A percentile compares a stretch with the other conserved stretches of the same genome.
Evolutionary conservation across 2,888 invertebrate genomes (phyloP).

Genomic region (Pomacea canaliculata): DNA sequence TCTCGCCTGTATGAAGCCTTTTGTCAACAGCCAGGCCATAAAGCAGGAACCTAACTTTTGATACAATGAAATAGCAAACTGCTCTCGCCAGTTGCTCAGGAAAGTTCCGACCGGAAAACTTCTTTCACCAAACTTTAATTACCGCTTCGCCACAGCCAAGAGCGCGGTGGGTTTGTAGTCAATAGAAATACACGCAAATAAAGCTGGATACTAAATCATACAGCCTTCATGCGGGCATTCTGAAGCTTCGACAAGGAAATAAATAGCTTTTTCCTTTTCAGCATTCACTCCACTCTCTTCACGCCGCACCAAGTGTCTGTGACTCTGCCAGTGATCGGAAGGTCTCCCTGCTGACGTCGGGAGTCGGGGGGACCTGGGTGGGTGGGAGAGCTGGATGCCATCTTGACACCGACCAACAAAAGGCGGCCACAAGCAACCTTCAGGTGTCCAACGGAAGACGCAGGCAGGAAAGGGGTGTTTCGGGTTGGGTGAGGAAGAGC

Average conservation of each 20-base stretch:
- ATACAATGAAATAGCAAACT: slow-evolving; percentile 39
- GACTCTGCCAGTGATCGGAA: slow-evolving; percentile 4
- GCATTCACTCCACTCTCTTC: slow-evolving; percentile 17
- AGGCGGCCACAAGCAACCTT: too few relatives aligned
- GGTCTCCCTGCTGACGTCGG: neutral
- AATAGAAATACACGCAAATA: slow-evolving; percentile 26
- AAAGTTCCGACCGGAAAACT: slow-evolving; percentile 19
- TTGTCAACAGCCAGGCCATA: slow-evolving; percentile 40
- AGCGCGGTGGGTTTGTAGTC: slow-evolving; percentile 18
- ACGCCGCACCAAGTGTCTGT: slow-evolving; percentile 7
- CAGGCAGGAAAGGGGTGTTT: too few relatives aligned
- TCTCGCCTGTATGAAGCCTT: slow-evolving; percentile 26
- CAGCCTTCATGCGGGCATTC: slow-evolving; percentile 11
- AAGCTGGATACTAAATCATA: slow-evolving; percentile 24
- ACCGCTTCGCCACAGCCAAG: slow-evolving; percentile 18
- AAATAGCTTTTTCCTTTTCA: slow-evolving; percentile 17
- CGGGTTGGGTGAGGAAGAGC: too few relatives aligned
- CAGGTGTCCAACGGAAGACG: too few relatives aligned
- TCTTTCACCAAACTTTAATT: slow-evolving; percentile 23
- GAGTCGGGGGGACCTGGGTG: neutral
- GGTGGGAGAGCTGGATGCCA: too few relatives aligned
- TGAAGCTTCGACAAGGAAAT: slow-evolving; percentile 17
- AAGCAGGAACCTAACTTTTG: slow-evolving; percentile 35
- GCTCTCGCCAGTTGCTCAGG: slow-evolving; percentile 33
- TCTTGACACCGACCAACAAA: too few relatives aligned